phyloP scores from a whole-genome alignment of 2,888 invertebrate species.

The Petrolisthes cinctipes region DNA sequence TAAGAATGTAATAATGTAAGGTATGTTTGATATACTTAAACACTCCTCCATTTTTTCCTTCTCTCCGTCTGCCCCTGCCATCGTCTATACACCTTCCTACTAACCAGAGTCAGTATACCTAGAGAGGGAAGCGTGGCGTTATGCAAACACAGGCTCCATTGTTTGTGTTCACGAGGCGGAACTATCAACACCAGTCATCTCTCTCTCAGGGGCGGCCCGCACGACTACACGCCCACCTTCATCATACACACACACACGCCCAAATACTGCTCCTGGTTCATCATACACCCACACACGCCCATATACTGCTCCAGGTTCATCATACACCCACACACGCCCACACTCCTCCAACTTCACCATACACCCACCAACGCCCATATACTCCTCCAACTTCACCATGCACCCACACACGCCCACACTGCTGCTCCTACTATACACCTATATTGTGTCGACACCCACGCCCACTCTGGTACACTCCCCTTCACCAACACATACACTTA shows the following conservation, averaged over 20 bases:
- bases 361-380: not conserved
- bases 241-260: not conserved
- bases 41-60: not conserved
- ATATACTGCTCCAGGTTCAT: not conserved
- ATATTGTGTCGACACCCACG: no score
- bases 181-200: not conserved
- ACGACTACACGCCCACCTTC: not conserved
- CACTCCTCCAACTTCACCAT: not conserved
- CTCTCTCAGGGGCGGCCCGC: not conserved
- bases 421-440: no score
- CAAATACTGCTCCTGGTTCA: not conserved
- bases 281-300: not conserved
- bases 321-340: not conserved
- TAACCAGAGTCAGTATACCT: not conserved
- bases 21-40: no score
- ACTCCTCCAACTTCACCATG: not conserved
- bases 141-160: constrained; percentile 1
- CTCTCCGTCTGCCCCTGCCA: not conserved
- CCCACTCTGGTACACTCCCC: no score
- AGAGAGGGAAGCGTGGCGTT: not conserved
- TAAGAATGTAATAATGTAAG: no score
- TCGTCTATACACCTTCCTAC: not conserved
- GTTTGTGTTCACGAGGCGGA: not conserved
- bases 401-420: not conserved
- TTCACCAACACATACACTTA: no score